Evolutionary conservation across 1,140 invertebrate species (phyloP).

Genomic region (Tetraneura akinire): DNA sequence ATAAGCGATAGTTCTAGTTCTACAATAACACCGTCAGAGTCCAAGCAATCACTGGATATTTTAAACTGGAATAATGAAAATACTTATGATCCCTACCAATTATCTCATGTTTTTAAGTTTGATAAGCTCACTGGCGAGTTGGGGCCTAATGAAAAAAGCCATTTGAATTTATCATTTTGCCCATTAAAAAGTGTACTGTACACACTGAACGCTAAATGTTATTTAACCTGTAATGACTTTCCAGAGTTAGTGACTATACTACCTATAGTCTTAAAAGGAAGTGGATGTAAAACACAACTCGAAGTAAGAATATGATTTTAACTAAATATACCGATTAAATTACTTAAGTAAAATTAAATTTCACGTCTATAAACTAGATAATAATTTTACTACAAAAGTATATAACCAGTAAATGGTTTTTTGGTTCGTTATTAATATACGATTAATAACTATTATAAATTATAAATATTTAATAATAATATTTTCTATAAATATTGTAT

Average conservation of each 20-base stretch:
- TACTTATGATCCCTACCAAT: not conserved
- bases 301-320: not conserved
- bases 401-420: too few relatives aligned
- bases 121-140: not conserved
- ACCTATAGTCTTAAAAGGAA: not conserved
- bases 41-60: not conserved
- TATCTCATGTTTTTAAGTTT: not conserved
- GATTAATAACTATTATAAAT: too few relatives aligned
- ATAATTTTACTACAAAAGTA: too few relatives aligned
- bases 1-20: not conserved
- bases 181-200: not conserved
- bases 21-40: not conserved
- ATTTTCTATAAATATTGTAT: too few relatives aligned
- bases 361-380: too few relatives aligned
- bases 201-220: slow-evolving; percentile 6
- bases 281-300: not conserved
- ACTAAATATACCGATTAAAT: too few relatives aligned
- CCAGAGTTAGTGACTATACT: not conserved
- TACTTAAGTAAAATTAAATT: too few relatives aligned
- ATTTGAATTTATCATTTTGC: not conserved
- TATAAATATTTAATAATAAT: too few relatives aligned
- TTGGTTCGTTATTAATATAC: too few relatives aligned
- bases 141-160: slow-evolving; percentile 1
- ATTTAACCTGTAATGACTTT: slow-evolving; percentile 4
- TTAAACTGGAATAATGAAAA: not conserved